These are phyloP conservation scores for Hemaris fuciformis DNA, from an alignment of 2,888 invertebrate species.

Conservation along the genomic window DNA sequence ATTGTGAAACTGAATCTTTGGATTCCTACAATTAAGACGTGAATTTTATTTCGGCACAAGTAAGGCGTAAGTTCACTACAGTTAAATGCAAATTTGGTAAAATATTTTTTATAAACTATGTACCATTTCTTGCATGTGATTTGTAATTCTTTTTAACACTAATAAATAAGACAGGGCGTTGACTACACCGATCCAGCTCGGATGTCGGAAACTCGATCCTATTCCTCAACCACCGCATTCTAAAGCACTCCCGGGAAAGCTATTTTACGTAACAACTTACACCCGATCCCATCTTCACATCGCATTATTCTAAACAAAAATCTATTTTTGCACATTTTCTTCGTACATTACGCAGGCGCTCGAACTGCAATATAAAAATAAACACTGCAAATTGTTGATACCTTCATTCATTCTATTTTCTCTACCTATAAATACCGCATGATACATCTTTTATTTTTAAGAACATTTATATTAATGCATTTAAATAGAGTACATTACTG, in stretches of 20 bases:
- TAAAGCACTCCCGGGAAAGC: slow-evolving; percentile 10
- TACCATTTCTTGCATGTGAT: background rate
- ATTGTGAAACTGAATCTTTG: too few species aligned
- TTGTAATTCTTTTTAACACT: background rate
- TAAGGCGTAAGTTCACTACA: too few species aligned
- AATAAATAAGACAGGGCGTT: background rate
- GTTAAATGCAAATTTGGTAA: too few species aligned
- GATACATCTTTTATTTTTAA: background rate
- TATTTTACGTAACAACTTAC: slow-evolving; percentile 8
- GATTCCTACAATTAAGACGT: too few species aligned
- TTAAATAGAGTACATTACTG: too few species aligned
- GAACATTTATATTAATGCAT: too few species aligned
- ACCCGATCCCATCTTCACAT: background rate
- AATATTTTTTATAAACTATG: too few species aligned
- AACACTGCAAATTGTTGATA: background rate
- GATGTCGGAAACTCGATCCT: background rate
- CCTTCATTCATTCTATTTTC: background rate
- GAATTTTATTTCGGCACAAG: too few species aligned
- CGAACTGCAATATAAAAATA: background rate
- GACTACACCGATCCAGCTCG: background rate
- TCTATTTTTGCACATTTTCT: background rate
- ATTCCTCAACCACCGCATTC: background rate
- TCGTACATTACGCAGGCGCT: background rate
- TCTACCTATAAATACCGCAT: background rate
- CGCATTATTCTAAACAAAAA: slow-evolving; percentile 9